These are phyloP conservation scores for Clinocottus analis DNA, from an alignment of 2,113 vertebrate genomes.

Conservation along the genomic window DNA sequence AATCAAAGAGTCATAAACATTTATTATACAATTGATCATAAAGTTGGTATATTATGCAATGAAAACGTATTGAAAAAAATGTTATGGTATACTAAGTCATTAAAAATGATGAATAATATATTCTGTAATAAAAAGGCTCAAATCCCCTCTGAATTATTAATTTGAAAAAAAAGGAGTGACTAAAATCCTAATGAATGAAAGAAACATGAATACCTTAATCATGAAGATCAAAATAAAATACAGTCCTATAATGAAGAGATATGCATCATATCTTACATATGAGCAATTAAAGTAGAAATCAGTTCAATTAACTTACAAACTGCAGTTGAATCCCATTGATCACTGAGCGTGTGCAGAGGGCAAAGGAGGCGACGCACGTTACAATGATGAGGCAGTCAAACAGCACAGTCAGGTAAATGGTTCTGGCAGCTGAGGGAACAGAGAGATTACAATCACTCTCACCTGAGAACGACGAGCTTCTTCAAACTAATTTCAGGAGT, in stretches of 20 bases:
- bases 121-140: too few species aligned
- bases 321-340: conserved; percentile 89
- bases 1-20: neutral
- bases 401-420: conserved; percentile 89
- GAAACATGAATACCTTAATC: too few species aligned
- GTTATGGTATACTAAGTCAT: too few species aligned
- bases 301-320: conserved; percentile 81
- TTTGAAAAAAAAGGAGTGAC: too few species aligned
- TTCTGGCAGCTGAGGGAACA: conserved; percentile 85
- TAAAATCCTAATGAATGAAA: too few species aligned
- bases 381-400: conserved; percentile 91
- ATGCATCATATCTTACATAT: neutral
- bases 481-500: neutral
- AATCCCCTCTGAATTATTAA: too few species aligned
- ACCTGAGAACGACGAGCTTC: neutral
- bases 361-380: conserved; percentile 87
- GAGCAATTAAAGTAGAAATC: neutral
- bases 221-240: too few species aligned
- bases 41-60: too few species aligned
- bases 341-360: conserved; percentile 90
- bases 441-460: conserved; percentile 16
- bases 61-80: too few species aligned
- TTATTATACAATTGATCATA: too few species aligned
- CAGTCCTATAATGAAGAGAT: neutral
- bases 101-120: too few species aligned